A percentile compares a stretch with the other conserved stretches of the same genome.
Evolutionary conservation across 1,140 invertebrate species (phyloP).

Genomic region (Tetraneura akinire): DNA sequence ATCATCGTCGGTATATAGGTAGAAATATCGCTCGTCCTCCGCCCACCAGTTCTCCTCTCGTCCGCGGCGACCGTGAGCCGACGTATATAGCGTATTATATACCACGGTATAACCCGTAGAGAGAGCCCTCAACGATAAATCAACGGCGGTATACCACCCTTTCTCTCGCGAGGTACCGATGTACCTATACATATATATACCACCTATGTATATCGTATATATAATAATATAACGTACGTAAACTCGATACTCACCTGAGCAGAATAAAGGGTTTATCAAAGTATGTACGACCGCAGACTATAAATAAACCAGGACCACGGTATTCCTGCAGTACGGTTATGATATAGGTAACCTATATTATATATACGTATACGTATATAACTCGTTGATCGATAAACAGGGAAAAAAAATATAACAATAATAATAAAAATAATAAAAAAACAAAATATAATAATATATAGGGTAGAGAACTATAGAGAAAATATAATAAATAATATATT

Average conservation of each 20-base stretch:
- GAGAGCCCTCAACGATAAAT: constrained; percentile 28
- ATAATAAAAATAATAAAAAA: neutral
- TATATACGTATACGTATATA: too few relatives aligned
- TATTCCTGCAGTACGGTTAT: neutral
- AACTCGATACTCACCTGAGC: constrained; percentile 40
- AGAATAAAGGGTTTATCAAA: constrained; percentile 47
- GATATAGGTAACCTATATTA: too few relatives aligned
- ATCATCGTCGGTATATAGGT: neutral
- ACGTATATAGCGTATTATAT: too few relatives aligned
- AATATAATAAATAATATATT: too few relatives aligned
- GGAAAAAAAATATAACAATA: constrained; percentile 21
- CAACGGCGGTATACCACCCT: neutral
- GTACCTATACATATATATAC: too few relatives aligned
- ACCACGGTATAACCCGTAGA: constrained; percentile 4
- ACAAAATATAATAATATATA: too few relatives aligned
- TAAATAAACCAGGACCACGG: constrained; percentile 38
- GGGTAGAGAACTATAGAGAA: too few relatives aligned
- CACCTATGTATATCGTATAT: too few relatives aligned
- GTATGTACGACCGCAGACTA: neutral
- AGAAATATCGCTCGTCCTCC: neutral
- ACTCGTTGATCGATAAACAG: constrained; percentile 16
- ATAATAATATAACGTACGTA: neutral
- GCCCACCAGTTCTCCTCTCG: neutral
- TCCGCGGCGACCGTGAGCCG: neutral
- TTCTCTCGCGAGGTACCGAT: too few relatives aligned